A percentile compares a stretch with the other conserved stretches of the same genome.
These are phyloP conservation scores for Trisateles emortualis DNA, from an alignment of 2,888 invertebrate species.

Conservation along the genomic window DNA sequence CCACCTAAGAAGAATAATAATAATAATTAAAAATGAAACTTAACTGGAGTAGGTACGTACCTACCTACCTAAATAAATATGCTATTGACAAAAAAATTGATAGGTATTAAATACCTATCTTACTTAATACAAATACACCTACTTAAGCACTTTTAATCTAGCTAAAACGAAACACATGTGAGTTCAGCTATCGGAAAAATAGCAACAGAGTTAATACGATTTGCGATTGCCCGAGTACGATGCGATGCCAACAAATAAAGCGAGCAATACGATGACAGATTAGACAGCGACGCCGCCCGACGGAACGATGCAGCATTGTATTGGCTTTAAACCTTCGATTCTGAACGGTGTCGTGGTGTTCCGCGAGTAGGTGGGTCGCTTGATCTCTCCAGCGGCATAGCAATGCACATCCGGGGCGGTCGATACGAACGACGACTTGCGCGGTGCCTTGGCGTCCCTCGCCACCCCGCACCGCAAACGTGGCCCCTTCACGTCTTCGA, in stretches of 20 bases:
- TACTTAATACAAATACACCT: no score
- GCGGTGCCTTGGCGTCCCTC: conserved; percentile 73
- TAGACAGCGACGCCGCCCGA: not conserved
- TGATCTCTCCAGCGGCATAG: conserved; percentile 76
- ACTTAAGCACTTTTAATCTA: no score
- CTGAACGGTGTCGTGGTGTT: conserved; percentile 57
- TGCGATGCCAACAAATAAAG: conserved; percentile 3
- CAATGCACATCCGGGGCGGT: conserved; percentile 85
- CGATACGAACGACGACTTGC: conserved; percentile 83
- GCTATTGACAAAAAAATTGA: no score
- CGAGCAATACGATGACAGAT: conserved; percentile 7
- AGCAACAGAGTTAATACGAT: not conserved
- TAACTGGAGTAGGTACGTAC: no score
- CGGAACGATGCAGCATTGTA: conserved; percentile 24
- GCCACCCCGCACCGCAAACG: conserved; percentile 59
- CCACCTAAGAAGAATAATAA: no score
- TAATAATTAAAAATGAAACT: no score
- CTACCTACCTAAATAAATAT: no score
- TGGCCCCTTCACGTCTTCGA: conserved; percentile 62
- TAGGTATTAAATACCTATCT: no score
- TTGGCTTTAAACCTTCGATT: conserved; percentile 45
- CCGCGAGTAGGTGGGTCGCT: conserved; percentile 70
- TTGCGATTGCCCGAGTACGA: conserved; percentile 3
- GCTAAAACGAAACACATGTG: no score
- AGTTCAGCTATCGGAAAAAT: no score